phyloP scores from a whole-genome alignment of 1,140 invertebrate species.

The Araneus ventricosus region DNA sequence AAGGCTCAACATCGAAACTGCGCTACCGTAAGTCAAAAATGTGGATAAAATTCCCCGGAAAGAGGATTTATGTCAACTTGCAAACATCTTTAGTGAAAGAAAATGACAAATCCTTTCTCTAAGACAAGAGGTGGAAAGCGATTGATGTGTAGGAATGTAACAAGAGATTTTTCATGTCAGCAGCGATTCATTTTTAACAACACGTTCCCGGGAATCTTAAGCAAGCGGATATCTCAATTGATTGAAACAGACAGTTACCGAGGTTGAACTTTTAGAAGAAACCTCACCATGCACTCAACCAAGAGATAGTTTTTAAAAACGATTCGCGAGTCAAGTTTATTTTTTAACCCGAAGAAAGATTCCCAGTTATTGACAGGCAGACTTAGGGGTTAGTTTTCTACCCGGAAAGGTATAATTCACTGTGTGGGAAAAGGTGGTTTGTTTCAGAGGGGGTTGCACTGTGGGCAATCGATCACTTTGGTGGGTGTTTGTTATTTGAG shows the following conservation, averaged over 20 bases:
- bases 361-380: background rate
- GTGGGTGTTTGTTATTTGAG: no score
- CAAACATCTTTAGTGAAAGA: background rate
- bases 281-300: background rate
- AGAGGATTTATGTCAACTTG: background rate
- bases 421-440: no score
- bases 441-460: no score
- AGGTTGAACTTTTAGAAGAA: background rate
- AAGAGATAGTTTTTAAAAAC: background rate
- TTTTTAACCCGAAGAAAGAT: background rate
- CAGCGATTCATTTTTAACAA: constrained; percentile 1
- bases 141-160: constrained; percentile 15
- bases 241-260: background rate
- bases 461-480: no score
- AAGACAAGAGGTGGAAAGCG: background rate
- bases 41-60: background rate
- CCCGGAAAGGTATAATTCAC: no score
- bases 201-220: background rate
- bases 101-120: background rate
- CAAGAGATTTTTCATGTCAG: constrained; percentile 24
- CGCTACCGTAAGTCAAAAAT: background rate
- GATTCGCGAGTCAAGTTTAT: background rate
- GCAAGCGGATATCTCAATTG: background rate
- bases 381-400: no score
- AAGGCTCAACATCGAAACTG: background rate